These are phyloP conservation scores for Proteles cristata DNA, from an alignment of 2,113 vertebrate species.

Conservation along the genomic window DNA sequence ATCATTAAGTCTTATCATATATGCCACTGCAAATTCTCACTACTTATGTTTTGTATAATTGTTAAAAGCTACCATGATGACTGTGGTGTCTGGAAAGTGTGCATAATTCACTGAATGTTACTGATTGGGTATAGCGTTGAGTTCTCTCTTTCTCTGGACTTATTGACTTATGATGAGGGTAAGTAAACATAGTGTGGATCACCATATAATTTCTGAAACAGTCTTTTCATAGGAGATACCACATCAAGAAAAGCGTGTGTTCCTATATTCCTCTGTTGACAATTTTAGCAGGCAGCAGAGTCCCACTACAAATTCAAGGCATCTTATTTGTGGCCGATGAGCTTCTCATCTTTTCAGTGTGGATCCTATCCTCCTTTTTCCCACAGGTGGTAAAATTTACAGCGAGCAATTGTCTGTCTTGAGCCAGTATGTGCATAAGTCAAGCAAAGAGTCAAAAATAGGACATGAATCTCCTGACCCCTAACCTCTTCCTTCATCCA, in stretches of 20 bases:
- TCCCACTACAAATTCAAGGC: conserved; percentile 25
- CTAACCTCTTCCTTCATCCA: conserved; percentile 51
- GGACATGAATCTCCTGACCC: conserved; percentile 63
- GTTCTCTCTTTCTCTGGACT: not conserved
- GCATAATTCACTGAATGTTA: not conserved
- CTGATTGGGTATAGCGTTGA: not conserved
- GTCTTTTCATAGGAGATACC: conserved; percentile 19
- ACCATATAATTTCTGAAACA: not conserved
- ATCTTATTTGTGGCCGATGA: conserved; percentile 1
- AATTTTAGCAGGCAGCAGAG: not conserved
- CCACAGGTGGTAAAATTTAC: conserved; percentile 69
- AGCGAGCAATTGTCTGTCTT: conserved; percentile 60
- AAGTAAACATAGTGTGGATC: not conserved
- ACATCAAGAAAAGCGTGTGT: not conserved
- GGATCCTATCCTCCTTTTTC: conserved; percentile 25
- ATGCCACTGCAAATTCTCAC: not conserved
- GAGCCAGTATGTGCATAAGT: conserved; percentile 58
- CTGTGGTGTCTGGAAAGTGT: not conserved
- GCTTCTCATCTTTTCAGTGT: conserved; percentile 31
- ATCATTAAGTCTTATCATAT: not conserved
- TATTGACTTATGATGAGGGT: not conserved
- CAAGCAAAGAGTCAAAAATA: conserved; percentile 64
- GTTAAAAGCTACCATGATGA: not conserved
- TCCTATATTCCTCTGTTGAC: not conserved
- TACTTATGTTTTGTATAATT: not conserved